These are phyloP conservation scores for Parnassius orleans DNA, from an alignment of 2,888 invertebrate genomes.

Conservation along the genomic window DNA sequence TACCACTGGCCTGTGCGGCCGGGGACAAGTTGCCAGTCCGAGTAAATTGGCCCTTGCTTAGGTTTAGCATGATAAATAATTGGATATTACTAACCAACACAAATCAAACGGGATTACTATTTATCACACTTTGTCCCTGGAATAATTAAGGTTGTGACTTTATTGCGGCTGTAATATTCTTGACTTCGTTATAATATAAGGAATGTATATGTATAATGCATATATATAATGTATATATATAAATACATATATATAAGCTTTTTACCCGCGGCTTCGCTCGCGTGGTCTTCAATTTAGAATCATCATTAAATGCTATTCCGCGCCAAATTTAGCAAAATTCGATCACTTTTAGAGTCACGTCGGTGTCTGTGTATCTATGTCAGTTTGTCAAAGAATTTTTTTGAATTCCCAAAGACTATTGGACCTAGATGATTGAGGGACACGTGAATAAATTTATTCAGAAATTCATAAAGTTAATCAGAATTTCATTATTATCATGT, in stretches of 20 bases:
- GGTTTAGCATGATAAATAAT: constrained; percentile 15
- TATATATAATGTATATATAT: background rate
- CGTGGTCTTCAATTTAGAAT: no score
- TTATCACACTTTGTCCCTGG: constrained; percentile 10
- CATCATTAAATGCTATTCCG: no score
- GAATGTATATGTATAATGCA: background rate
- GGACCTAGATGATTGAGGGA: no score
- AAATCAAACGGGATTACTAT: constrained; percentile 22
- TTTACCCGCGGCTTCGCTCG: no score
- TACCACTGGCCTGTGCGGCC: constrained; percentile 24
- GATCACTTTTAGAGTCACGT: no score
- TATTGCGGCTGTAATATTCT: background rate
- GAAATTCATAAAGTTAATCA: no score
- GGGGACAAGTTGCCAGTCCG: constrained; percentile 10
- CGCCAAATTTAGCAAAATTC: no score
- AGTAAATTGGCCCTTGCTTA: constrained; percentile 6
- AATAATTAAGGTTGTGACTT: constrained; percentile 5
- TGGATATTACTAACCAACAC: constrained; percentile 15
- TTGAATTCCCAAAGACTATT: no score
- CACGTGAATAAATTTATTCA: no score
- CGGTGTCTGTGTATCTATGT: no score
- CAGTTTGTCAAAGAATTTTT: no score
- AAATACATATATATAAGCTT: background rate
- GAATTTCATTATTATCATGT: no score
- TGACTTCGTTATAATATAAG: background rate